These are phyloP conservation scores for Geotria australis DNA, from an alignment of 2,797 vertebrate genomes.

Conservation along the genomic window DNA sequence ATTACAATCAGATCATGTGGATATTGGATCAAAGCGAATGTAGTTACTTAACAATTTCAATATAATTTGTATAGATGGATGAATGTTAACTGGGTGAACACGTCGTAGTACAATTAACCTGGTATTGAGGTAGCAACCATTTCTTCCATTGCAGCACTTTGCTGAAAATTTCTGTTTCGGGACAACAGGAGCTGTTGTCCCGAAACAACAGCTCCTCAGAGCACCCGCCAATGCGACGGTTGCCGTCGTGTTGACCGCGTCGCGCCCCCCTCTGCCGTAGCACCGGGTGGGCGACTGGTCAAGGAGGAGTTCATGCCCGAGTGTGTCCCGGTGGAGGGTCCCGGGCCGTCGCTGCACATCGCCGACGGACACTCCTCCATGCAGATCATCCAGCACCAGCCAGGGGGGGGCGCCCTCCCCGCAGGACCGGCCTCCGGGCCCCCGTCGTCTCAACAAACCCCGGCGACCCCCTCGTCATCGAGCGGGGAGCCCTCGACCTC, in stretches of 20 bases:
- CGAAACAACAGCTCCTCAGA: no score
- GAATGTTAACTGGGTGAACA: no score
- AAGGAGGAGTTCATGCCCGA: slow-evolving; percentile 27
- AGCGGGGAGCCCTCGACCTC: slow-evolving; percentile 7
- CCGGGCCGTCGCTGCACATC: slow-evolving; percentile 10
- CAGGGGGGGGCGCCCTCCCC: slow-evolving; percentile 1
- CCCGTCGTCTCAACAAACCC: slow-evolving; percentile 11
- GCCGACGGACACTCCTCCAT: slow-evolving; percentile 10
- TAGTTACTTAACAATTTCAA: no score
- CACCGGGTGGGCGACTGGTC: slow-evolving; percentile 11
- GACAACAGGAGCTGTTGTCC: no score
- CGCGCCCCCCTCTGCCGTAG: slow-evolving; percentile 2
- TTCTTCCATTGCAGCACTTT: no score
- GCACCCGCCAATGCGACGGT: no score
- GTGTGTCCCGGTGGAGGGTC: slow-evolving; percentile 27
- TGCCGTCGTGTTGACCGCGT: not conserved
- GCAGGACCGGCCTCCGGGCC: slow-evolving; percentile 12
- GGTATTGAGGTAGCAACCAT: no score
- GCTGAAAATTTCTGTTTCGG: no score
- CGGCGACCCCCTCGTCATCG: slow-evolving; percentile 7
- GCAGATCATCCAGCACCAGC: slow-evolving; percentile 9
- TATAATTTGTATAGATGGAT: no score
- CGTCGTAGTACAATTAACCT: no score
- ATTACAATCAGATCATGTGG: no score
- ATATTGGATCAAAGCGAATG: no score